These are phyloP conservation scores for Grantiella picta DNA, from an alignment of 2,113 vertebrate species.

Conservation along the genomic window DNA sequence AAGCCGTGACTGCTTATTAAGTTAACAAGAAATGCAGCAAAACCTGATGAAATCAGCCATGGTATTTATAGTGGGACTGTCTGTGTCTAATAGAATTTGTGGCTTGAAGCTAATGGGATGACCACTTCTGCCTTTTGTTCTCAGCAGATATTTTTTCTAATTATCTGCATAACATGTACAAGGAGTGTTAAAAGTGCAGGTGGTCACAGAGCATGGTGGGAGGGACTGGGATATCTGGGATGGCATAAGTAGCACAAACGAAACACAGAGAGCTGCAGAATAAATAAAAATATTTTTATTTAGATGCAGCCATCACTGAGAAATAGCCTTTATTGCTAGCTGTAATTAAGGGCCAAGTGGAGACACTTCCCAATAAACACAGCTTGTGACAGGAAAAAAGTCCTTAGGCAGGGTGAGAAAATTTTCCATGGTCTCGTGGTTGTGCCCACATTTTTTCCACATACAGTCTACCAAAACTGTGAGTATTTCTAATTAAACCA, in stretches of 20 bases:
- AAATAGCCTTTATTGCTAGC: not conserved
- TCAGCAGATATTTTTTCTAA: constrained; percentile 5
- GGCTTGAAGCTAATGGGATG: not conserved
- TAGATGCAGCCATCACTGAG: not conserved
- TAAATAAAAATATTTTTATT: not conserved
- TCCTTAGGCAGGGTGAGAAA: not conserved
- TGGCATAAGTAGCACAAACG: not conserved
- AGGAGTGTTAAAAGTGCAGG: not conserved
- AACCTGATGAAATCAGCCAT: not conserved
- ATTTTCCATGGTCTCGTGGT: not conserved
- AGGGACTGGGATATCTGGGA: not conserved
- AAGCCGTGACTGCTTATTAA: not conserved
- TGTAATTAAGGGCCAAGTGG: not conserved
- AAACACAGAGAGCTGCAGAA: not conserved
- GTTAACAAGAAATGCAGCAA: not conserved
- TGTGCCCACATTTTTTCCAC: not conserved
- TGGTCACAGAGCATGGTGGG: not conserved
- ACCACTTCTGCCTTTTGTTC: not conserved
- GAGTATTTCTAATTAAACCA: not conserved
- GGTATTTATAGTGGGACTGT: not conserved
- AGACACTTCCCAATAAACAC: not conserved
- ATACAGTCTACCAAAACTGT: not conserved
- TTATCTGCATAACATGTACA: not conserved
- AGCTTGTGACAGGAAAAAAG: not conserved
- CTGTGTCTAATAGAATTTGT: not conserved